Base-by-base conservation (phyloP, 1,140 invertebrate genomes). In the Zaprionus taronus region DNA sequence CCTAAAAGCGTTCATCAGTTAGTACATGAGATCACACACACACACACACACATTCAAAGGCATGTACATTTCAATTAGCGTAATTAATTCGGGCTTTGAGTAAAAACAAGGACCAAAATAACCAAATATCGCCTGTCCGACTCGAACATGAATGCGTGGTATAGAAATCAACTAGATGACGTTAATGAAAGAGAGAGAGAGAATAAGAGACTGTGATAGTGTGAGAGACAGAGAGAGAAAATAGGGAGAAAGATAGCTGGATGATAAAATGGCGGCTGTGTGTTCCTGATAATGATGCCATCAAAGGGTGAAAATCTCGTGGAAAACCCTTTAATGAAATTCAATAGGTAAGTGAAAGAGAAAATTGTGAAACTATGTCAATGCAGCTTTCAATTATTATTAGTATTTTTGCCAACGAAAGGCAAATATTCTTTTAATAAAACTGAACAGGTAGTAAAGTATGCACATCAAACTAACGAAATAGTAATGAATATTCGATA, bases 71-170 rank as follows among this genome's bases (percentile, higher is more conserved):
- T 77, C 74, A 77, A 77, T 77, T 77, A 77, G 70, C 74, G 70
- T 77, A 77, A 77, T 77, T 77, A 77, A 77, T 72, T 67, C 63
- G 49, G 17, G 24, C 38, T 72, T 72, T 72, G 34, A 61, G 41
- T 41, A 11, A 38, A 12, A 61, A 77, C 66, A 77, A 65, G 51
- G 57, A 38, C 28, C 67, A 72, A 66, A 72, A 56, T 44, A 57
- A 60, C 44, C 17, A 62, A 72, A 66, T 56, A 64, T 69, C 34
- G 22, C 14, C 20, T 17, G 34, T 17, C 7, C 12, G 26, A 56
- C 31, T 34, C 26, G 15, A 20, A 31, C n/a, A 5, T 36, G n/a
- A 55, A 20, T 66, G 47, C 53, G 38, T 58, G 28, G 53, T 26
- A 56, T 28, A n/a, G 53, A 56, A 56, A 56, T 31, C 9, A 20